Base-by-base conservation (phyloP, 2,797 vertebrate species). In the Channa striata region DNA sequence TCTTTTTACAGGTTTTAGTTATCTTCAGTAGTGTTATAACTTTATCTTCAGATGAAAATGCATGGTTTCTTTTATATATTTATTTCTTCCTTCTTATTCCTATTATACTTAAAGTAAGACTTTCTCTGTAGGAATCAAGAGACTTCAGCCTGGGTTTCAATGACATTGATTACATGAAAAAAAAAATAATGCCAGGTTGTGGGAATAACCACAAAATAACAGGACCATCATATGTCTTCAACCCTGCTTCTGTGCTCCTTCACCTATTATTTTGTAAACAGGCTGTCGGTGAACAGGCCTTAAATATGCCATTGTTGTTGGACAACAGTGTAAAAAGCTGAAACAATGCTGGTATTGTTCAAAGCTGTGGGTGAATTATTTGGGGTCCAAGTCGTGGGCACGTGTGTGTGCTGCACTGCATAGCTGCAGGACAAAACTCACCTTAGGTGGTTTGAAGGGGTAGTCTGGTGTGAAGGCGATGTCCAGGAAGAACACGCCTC, bases 361-460 rank as follows among this genome's bases (percentile, higher is more conserved):
- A 73, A 44, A 67, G 57, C 53, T 43, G 40, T 47, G 60, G 59
- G 64, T 57, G 59, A 25, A 19, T 36, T 16, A 19, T 50, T 6
- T 17, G 39, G 21, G 71, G 9, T 37, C 25, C 25, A 30, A 4
- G 4, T 14, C 3, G 43, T 6, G 40, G 5, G 25, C 25, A 30
- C 3, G 36, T 11, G 36, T 9, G n/a, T 23, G 39, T 49, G 64
- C 34, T 65, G 59, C 44, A 61, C 34, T 65, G 59, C 44, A 43
- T n/a, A 12, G 71, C 85, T 72, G 59, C 52, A 61, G 69, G 71
- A 58, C 36, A 39, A 10, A 47, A 60, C 84, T 95, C 94, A 97
- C 96, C 95, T 97, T 97, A 87, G 96, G 96, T 83, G 96, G 96
- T 90, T 97, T 97, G 89, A 97, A 97, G 62, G 96, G 96, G 88